Evolutionary conservation across 2,797 vertebrate genomes (phyloP), one percentile per base, ranked within the genome.

Genomic region (Epinephelus awoara): DNA sequence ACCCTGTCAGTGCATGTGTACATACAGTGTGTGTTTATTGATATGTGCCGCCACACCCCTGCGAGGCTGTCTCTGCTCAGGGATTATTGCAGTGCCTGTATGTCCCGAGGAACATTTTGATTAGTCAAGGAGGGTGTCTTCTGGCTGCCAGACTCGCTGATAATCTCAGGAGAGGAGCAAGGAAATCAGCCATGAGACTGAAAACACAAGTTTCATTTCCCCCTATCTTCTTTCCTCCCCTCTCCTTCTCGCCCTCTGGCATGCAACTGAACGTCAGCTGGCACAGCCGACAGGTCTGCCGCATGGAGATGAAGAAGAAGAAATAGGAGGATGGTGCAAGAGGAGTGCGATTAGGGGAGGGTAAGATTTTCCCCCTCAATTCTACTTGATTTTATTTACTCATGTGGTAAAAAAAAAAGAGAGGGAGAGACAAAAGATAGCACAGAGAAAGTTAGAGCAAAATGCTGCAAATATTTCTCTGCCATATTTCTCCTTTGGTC

Each of bases 121-220:
- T 90, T 83, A 85, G 82, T 79, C 83, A 67, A 83, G 57, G 80
- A 83, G 74, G 78, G 75, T 77, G 85, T 86, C 85, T 83, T 86
- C 85, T 88, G 74, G 77, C 87, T 90, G 68, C 77, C 88, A 90
- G 71, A 84, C 85, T 87, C 70, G 12, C 71, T 82, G 74, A 73
- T 88, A 81, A 92, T 94, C 88, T 89, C 88, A 58, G 85, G 86
- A 93, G 88, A 86, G 77, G 58, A 82, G 84, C 78, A 61, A 73
- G 51, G 62, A 85, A 90, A 87, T 88, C 82, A 83, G 88, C 83
- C 79, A 87, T 82, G 85, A 90, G 87, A 89, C 90, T 86, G 76
- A 85, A 91, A 90, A 92, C 83, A 94, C 90, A 88, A 83, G 80
- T 93, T 89, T 85, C 72, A 85, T 87, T 85, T 72, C 82, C 75